Evolutionary conservation across 35 echinoderm and acorn worm species (phyloP).

Genomic region (Hemicentrotus pulcherrimus): DNA sequence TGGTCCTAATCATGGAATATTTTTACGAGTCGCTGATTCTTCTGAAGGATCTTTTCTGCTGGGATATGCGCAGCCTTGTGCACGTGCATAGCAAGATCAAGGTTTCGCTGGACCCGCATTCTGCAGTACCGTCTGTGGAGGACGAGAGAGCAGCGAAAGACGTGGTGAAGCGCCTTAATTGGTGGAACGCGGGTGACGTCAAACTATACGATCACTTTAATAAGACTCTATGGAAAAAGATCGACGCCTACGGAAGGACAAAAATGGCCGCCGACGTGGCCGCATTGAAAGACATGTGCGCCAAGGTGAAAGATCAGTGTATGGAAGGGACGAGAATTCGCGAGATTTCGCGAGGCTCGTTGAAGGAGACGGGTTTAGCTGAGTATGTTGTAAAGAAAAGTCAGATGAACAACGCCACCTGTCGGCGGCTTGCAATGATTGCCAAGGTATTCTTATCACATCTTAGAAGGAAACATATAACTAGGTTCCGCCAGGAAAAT

Average conservation of each 20-base stretch:
- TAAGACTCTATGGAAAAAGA: slow-evolving; percentile 79
- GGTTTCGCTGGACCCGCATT: not conserved
- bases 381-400: slow-evolving; percentile 8
- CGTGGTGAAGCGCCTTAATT: slow-evolving; percentile 34
- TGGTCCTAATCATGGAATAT: slow-evolving; percentile 40
- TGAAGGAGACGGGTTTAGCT: slow-evolving; percentile 9
- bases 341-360: not conserved
- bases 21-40: slow-evolving; percentile 40
- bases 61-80: slow-evolving; percentile 29
- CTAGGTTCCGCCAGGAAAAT: not conserved
- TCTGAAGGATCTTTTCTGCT: slow-evolving; percentile 6
- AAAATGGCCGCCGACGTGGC: slow-evolving; percentile 79
- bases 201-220: slow-evolving; percentile 94
- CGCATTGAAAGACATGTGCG: slow-evolving; percentile 59
- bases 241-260: slow-evolving; percentile 69
- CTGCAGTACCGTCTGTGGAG: not conserved
- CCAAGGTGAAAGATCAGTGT: slow-evolving; percentile 67
- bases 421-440: not conserved
- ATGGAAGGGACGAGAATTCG: slow-evolving; percentile 48
- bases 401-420: not conserved
- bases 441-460: not conserved
- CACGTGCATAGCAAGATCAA: slow-evolving; percentile 6
- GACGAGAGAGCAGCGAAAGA: slow-evolving; percentile 69
- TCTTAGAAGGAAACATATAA: slow-evolving; percentile 24
- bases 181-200: slow-evolving; percentile 86